These are phyloP conservation scores for Amblyopsis rosae DNA, from an alignment of 2,113 vertebrate species.

Conservation along the genomic window DNA sequence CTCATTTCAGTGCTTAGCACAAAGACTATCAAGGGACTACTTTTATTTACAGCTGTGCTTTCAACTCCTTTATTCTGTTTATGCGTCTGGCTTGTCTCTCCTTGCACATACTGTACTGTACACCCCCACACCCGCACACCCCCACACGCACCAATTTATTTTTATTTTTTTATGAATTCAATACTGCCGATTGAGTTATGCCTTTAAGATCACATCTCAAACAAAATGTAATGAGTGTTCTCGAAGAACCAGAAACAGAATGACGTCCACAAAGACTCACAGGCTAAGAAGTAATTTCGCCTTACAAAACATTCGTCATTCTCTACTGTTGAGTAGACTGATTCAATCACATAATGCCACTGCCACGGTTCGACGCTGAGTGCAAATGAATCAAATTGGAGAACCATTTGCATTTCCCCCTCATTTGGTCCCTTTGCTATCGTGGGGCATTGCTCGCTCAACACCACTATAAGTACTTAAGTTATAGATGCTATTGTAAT, in stretches of 20 bases:
- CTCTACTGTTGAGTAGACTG: slow-evolving; percentile 1
- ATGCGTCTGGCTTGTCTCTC: neutral
- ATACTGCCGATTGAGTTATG: neutral
- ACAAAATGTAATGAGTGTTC: neutral
- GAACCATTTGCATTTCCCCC: neutral
- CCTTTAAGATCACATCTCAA: no score
- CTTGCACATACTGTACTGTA: neutral
- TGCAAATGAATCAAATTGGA: slow-evolving; percentile 9
- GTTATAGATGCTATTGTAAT: neutral
- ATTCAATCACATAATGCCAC: slow-evolving; percentile 9
- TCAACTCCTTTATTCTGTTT: neutral
- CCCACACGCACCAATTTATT: neutral
- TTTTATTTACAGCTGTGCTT: slow-evolving; percentile 13
- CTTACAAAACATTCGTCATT: slow-evolving; percentile 1
- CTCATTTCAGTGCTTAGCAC: neutral
- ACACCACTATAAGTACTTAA: neutral
- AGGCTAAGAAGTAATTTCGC: slow-evolving; percentile 9
- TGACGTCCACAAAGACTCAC: neutral
- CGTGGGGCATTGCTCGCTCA: no score
- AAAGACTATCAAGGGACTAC: neutral
- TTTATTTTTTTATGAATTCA: neutral
- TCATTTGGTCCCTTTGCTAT: no score
- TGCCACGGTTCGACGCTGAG: neutral
- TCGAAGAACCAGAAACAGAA: no score
- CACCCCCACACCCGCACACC: neutral